A percentile compares a stretch with the other conserved stretches of the same genome.
These are phyloP conservation scores for Rhopilema esculentum DNA, from an alignment of 30 jellyfish, hydroid and myxozoan species.

Conservation along the genomic window DNA sequence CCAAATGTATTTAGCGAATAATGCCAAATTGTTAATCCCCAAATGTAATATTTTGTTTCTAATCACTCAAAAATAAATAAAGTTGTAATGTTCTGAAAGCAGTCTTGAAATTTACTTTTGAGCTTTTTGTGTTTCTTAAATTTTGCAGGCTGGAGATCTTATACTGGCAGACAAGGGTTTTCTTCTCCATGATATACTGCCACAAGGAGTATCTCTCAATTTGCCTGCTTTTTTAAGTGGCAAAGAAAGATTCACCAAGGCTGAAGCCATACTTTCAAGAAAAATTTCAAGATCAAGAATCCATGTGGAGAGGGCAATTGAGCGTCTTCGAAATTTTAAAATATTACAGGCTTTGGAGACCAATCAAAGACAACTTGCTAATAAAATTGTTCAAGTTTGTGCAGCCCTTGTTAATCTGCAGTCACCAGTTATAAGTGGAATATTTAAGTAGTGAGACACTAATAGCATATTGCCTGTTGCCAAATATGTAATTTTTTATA, in stretches of 20 bases:
- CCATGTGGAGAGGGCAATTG: background rate
- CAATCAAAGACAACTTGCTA: background rate
- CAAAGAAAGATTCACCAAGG: background rate
- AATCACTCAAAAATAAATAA: background rate
- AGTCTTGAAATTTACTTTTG: background rate
- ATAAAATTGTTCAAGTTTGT: constrained; percentile 10
- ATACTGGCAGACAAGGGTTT: background rate
- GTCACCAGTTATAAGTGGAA: constrained; percentile 17
- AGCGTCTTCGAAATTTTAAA: background rate
- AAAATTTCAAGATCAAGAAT: background rate
- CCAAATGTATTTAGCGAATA: background rate
- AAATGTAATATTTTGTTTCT: background rate
- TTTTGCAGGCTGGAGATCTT: background rate
- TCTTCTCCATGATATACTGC: background rate
- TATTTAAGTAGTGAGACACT: background rate
- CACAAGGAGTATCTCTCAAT: background rate
- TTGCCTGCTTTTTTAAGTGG: background rate
- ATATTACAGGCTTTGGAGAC: background rate
- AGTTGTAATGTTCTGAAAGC: background rate
- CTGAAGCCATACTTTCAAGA: background rate
- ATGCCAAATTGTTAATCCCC: background rate
- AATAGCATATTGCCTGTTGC: background rate
- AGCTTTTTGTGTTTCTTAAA: background rate
- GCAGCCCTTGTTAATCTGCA: constrained; percentile 18
- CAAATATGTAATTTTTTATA: background rate